phyloP scores from a whole-genome alignment of 2,797 vertebrate species.

The Phalloptychus januarius region DNA sequence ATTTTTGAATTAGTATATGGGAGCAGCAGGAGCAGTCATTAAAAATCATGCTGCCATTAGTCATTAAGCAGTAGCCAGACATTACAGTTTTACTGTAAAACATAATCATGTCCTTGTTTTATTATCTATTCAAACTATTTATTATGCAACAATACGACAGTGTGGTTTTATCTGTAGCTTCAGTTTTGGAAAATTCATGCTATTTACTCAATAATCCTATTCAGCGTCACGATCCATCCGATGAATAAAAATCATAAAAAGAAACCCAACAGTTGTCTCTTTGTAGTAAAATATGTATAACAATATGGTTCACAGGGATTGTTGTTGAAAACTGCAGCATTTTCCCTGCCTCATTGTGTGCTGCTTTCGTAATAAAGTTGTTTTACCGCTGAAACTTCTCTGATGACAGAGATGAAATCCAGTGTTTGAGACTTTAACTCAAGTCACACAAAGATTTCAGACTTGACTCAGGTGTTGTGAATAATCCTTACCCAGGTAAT shows the following conservation, averaged over 20 bases:
- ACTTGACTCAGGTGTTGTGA: not conserved
- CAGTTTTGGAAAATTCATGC: slow-evolving; percentile 57
- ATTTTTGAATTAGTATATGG: slow-evolving; percentile 60
- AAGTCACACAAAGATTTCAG: not conserved
- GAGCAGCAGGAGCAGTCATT: slow-evolving; percentile 59
- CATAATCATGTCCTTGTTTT: slow-evolving; percentile 56
- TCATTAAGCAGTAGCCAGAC: slow-evolving; percentile 62
- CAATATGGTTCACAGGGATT: not conserved
- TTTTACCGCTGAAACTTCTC: slow-evolving; percentile 32
- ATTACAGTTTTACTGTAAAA: slow-evolving; percentile 64
- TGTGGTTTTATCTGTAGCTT: slow-evolving; percentile 59
- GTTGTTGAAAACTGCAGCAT: slow-evolving; percentile 13
- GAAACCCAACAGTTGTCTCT: not conserved
- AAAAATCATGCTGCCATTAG: slow-evolving; percentile 62
- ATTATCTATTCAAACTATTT: slow-evolving; percentile 65
- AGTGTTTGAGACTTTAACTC: not conserved
- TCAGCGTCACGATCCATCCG: slow-evolving; percentile 64
- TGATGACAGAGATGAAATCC: not conserved
- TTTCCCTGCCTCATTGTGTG: not conserved
- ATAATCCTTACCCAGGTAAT: not conserved
- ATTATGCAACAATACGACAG: slow-evolving; percentile 54
- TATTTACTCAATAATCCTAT: slow-evolving; percentile 69
- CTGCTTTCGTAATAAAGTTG: not conserved
- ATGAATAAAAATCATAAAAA: slow-evolving; percentile 65
- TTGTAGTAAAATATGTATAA: not conserved